Evolutionary conservation across 2,888 invertebrate genomes (phyloP).

Genomic region (Vesta saturnalis): DNA sequence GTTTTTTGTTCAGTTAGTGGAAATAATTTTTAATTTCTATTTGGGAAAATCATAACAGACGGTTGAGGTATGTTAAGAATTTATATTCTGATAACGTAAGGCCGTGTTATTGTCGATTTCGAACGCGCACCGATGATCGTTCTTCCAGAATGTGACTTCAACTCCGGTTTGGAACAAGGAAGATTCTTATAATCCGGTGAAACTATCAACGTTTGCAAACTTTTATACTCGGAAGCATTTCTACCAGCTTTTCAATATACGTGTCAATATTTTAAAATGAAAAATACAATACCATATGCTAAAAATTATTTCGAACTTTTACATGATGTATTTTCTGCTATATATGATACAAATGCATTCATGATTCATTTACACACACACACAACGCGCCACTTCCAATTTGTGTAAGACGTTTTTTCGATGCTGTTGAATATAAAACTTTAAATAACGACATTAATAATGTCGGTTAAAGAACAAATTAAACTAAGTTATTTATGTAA

Average conservation of each 20-base stretch:
- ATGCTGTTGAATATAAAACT: too few relatives aligned
- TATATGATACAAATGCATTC: background rate
- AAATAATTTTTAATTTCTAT: slow-evolving; percentile 62
- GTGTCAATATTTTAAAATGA: slow-evolving; percentile 19
- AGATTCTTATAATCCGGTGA: slow-evolving; percentile 44
- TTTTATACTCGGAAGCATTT: slow-evolving; percentile 31
- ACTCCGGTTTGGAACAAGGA: slow-evolving; percentile 45
- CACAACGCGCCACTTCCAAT: too few relatives aligned
- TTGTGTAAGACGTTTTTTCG: too few relatives aligned
- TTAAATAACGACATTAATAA: background rate
- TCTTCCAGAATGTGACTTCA: slow-evolving; percentile 59
- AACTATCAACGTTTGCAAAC: slow-evolving; percentile 43
- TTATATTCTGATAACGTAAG: slow-evolving; percentile 55
- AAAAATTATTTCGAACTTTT: background rate
- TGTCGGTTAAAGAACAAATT: background rate
- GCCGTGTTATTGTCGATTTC: slow-evolving; percentile 58
- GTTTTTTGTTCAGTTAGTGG: slow-evolving; percentile 53
- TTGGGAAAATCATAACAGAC: slow-evolving; percentile 59
- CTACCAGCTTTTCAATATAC: slow-evolving; percentile 16
- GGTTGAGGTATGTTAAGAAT: slow-evolving; percentile 57
- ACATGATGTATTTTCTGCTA: background rate
- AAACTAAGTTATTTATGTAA: background rate
- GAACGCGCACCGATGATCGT: slow-evolving; percentile 52
- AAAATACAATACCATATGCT: background rate
- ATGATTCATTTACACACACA: too few relatives aligned